Percentiles rank a stretch among this genome's conserved stretches.
Evolutionary conservation across 2,113 vertebrate species (phyloP).

Genomic region (Scytalopus superciliaris): DNA sequence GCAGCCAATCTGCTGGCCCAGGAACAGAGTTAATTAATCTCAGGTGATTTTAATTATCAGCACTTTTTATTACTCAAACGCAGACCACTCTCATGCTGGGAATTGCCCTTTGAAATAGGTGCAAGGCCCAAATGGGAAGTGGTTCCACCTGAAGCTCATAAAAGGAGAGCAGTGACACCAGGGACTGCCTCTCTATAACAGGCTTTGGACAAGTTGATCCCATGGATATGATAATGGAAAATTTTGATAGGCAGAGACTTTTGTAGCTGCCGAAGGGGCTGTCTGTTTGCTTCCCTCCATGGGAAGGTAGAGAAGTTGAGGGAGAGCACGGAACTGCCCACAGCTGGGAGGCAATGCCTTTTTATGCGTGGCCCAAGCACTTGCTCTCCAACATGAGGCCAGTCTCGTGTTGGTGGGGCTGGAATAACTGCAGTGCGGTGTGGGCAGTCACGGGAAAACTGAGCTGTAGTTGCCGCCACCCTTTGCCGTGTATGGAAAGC

Average conservation of each 20-base stretch:
- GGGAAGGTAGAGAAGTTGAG: not conserved
- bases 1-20: too few species aligned
- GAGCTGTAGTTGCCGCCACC: not conserved
- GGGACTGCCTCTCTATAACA: accelerated
- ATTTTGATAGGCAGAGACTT: accelerated
- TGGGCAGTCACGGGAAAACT: not conserved
- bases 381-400: accelerated
- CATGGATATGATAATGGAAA: accelerated
- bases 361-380: accelerated
- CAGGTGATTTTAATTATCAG: not conserved
- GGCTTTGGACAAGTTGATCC: accelerated
- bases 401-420: accelerated
- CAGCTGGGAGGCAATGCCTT: accelerated
- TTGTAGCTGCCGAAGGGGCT: accelerated
- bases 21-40: accelerated
- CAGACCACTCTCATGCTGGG: accelerated
- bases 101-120: accelerated
- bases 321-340: accelerated
- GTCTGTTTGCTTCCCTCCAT: accelerated
- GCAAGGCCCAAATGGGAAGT: not conserved
- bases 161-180: accelerated
- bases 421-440: not conserved
- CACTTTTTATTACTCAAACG: not conserved
- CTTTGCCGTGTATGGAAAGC: not conserved
- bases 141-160: not conserved